These are phyloP conservation scores for Araneus ventricosus DNA, from an alignment of 1,140 invertebrate genomes.

Conservation along the genomic window DNA sequence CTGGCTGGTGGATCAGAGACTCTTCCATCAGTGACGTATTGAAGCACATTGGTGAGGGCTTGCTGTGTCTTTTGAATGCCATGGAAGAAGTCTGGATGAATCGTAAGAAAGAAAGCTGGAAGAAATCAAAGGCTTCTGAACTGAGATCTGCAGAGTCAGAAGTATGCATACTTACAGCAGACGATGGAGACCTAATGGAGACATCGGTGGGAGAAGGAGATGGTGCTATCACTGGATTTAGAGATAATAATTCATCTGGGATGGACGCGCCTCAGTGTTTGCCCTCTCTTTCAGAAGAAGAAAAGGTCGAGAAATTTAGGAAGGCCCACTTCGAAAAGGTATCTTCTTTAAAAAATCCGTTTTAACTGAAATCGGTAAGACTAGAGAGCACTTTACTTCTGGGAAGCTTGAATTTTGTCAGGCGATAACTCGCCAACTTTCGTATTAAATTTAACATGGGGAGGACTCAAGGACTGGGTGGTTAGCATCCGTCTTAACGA, in stretches of 20 bases:
- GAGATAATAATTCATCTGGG: no score
- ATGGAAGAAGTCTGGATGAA: conserved; percentile 16
- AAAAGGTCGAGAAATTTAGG: not conserved
- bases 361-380: no score
- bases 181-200: not conserved
- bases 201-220: not conserved
- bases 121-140: not conserved
- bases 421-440: no score
- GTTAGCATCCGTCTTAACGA: no score
- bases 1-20: not conserved
- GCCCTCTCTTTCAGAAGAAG: not conserved
- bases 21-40: not conserved
- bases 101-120: not conserved
- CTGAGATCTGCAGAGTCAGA: not conserved
- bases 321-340: not conserved
- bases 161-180: not conserved
- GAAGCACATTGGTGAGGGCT: not conserved
- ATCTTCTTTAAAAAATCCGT: not conserved
- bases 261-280: not conserved
- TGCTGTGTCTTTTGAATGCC: not conserved
- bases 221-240: no score
- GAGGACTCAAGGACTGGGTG: no score
- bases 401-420: no score
- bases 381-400: no score
- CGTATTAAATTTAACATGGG: no score